phyloP scores from a whole-genome alignment of 2,113 vertebrate genomes.

The Chamaetylas fuelleborni region DNA sequence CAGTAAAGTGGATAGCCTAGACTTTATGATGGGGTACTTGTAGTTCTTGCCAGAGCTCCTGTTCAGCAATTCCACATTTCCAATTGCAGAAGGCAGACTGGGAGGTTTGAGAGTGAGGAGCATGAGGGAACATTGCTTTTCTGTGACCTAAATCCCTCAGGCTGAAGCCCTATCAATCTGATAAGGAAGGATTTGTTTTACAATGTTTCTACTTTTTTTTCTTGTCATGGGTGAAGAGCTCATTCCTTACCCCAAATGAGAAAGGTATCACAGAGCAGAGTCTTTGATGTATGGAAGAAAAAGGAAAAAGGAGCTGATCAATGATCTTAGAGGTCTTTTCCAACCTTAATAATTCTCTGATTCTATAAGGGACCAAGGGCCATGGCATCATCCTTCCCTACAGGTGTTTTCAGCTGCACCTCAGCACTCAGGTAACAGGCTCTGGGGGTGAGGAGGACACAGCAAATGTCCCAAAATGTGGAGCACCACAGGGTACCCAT shows the following conservation, averaged over 20 bases:
- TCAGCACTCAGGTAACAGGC: background rate
- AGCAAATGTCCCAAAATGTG: background rate
- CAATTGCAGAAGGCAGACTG: background rate
- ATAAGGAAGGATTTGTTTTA: background rate
- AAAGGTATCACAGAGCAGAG: background rate
- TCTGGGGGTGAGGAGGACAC: background rate
- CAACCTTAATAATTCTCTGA: background rate
- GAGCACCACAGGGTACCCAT: background rate
- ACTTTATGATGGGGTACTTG: constrained; percentile 26
- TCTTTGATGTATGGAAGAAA: background rate
- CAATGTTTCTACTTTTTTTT: background rate
- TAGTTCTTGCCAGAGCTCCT: background rate
- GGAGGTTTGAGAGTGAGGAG: background rate
- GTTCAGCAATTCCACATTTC: background rate
- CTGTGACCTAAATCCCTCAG: background rate
- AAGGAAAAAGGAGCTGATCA: background rate
- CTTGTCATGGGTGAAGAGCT: background rate
- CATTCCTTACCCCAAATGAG: background rate
- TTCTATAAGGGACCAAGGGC: background rate
- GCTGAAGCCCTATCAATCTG: background rate
- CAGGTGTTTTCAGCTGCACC: background rate
- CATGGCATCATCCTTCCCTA: background rate
- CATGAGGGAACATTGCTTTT: background rate
- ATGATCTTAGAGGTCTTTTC: background rate
- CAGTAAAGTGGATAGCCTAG: constrained; percentile 31